Evolutionary conservation across 1,140 invertebrate genomes (phyloP), one percentile per base, ranked within the genome.

Genomic region (Laupala kohalensis): DNA sequence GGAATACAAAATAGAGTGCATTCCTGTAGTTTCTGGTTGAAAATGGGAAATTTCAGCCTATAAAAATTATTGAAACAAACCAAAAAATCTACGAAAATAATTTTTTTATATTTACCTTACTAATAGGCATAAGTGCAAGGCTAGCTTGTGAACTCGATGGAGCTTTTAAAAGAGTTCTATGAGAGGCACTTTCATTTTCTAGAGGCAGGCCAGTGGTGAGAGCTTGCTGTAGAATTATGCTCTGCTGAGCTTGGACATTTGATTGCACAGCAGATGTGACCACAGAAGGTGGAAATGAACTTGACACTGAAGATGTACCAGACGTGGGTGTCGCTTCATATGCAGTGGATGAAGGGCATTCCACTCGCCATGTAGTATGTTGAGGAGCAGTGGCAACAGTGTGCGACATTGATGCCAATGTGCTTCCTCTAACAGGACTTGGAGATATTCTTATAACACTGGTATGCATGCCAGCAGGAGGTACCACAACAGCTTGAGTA

Each of bases 381-480:
- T 69, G 69, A 65, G n/a, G 64, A 3, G 23, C 28, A 26, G 65
- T 24, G 24, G 67, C 67, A 71, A 73, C 70, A 76, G 74, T 71
- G 77, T 53, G 37, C 37, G 9, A 19, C 9, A 53, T 53, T 53
- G 37, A 19, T 13, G 37, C 37, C 24, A 68, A n/a, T 23, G 67
- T 4, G 29, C 25, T 29, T 4, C 67, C 67, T 19, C 67, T 30
- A 5, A 62, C 70, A 27, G 78, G 79, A 74, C 83, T 88, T 6
- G 91, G 90, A 5, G 91, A 92, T 74, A 92, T 90, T 79, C 91
- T 81, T 76, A 93, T 93, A 1, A 93, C 92, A 80, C 91, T 92
- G 4, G 90, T 91, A 27, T 83, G 83, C 76, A 85, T 83, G 4
- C 75, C 64, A n/a, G 80, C 71, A 75, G 78, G 77, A 67, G 37